These are phyloP conservation scores for Cyclina sinensis DNA, from an alignment of 1,140 invertebrate genomes.

Conservation along the genomic window DNA sequence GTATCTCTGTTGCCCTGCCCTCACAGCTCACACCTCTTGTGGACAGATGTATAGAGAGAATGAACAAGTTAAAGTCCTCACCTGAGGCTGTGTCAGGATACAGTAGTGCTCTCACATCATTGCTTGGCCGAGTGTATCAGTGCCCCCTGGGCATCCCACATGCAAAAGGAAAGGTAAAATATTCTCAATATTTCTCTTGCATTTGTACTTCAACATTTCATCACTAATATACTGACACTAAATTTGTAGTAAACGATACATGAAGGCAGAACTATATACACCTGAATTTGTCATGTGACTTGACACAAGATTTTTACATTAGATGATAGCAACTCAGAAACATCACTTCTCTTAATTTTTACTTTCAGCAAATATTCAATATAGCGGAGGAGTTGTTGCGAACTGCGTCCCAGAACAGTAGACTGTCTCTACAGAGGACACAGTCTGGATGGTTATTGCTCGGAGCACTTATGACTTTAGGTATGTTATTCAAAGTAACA, in stretches of 20 bases:
- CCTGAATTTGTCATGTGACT: too few species aligned
- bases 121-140: conserved; percentile 95
- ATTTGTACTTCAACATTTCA: too few species aligned
- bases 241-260: too few species aligned
- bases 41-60: conserved; percentile 89
- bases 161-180: conserved; percentile 94
- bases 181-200: too few species aligned
- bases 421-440: conserved; percentile 97
- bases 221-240: too few species aligned
- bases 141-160: conserved; percentile 98
- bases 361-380: conserved; percentile 94
- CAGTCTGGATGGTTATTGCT: conserved; percentile 99
- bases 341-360: too few species aligned
- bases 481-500: too few species aligned
- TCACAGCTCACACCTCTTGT: conserved; percentile 97
- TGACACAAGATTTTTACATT: too few species aligned
- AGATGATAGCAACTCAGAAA: too few species aligned
- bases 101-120: conserved; percentile 96
- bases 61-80: conserved; percentile 92
- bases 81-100: conserved; percentile 98
- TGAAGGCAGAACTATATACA: too few species aligned
- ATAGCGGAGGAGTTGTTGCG: conserved; percentile 98
- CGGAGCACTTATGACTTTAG: conserved; percentile 98
- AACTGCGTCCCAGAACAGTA: conserved; percentile 98
- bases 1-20: conserved; percentile 96